Conservation (phyloP, 2,797 vertebrate genomes). For the Protonibea diacanthus region DNA sequence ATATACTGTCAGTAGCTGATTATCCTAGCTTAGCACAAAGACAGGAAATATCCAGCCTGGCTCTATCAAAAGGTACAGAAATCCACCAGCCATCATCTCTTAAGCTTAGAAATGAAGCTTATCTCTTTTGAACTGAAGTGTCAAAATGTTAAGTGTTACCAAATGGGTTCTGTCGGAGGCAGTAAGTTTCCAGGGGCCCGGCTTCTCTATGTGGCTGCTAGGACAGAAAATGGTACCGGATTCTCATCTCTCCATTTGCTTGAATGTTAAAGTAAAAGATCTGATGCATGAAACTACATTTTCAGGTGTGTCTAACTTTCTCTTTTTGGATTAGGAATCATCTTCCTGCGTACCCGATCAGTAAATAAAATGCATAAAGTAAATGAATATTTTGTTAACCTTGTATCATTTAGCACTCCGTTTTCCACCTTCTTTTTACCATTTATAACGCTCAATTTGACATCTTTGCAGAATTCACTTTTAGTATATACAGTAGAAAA, state of each 20-base stretch:
- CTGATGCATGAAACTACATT: neutral
- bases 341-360: neutral
- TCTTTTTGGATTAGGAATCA: neutral
- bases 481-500: neutral
- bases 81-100: too few species aligned
- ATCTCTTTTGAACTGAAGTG: too few species aligned
- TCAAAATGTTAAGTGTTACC: neutral
- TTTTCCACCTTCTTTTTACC: neutral
- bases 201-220: too few species aligned
- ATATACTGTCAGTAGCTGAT: neutral
- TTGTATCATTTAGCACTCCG: constrained; percentile 1
- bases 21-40: neutral
- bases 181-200: neutral
- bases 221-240: neutral
- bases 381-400: neutral
- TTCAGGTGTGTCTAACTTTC: neutral
- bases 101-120: too few species aligned
- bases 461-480: constrained; percentile 11
- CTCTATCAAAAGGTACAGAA: neutral
- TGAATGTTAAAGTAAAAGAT: neutral
- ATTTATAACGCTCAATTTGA: constrained; percentile 10
- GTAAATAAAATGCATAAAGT: neutral
- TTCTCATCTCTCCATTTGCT: neutral
- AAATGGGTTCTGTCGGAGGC: too few species aligned
- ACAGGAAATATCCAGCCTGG: neutral